These are phyloP conservation scores for Danio jaintianensis DNA, from an alignment of 2,797 vertebrate genomes.

Conservation along the genomic window DNA sequence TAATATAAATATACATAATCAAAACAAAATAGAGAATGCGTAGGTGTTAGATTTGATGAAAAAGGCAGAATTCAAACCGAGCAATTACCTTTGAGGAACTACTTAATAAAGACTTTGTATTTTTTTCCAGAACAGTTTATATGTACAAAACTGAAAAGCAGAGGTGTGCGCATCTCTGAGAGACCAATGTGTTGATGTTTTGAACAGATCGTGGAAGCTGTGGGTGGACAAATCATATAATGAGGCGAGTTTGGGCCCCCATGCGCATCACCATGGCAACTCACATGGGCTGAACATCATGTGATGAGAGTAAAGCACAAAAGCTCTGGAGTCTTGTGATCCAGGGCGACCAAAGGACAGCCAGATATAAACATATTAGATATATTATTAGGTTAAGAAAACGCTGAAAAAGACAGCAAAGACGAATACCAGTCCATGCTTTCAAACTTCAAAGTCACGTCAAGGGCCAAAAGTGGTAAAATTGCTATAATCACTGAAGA, in stretches of 20 bases:
- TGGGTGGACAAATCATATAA: background rate
- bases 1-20: too few species aligned
- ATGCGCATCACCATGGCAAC: constrained; percentile 25
- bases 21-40: too few species aligned
- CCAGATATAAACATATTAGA: background rate
- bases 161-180: background rate
- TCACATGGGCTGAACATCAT: constrained; percentile 26
- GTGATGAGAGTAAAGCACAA: constrained; percentile 12
- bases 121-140: constrained; percentile 3
- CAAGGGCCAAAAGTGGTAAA: background rate
- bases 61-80: too few species aligned
- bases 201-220: background rate
- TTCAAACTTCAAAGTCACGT: background rate
- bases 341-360: background rate
- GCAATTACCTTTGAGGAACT: background rate
- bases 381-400: background rate
- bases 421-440: background rate
- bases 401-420: background rate
- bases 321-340: constrained; percentile 45
- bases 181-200: constrained; percentile 1
- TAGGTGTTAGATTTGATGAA: too few species aligned
- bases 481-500: constrained; percentile 10
- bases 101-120: background rate
- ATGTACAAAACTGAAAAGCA: background rate
- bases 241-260: background rate